These are phyloP conservation scores for cattle (Bos taurus) DNA, from an alignment of 2,113 vertebrate species.

Conservation along the genomic window ARS-UCD2.0 NC_037342.1:73636001-73636500, in stretches of 20 bases:
- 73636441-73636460: slow-evolving; percentile 61
- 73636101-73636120: too few species aligned
- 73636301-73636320: neutral
- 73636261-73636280: neutral
- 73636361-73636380: neutral
- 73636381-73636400: neutral
- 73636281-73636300: neutral
- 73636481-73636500: slow-evolving; percentile 55
- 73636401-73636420: slow-evolving; percentile 17
- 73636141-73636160: neutral
- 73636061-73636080: neutral
- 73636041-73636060: neutral
- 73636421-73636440: slow-evolving; percentile 22
- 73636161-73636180: neutral
- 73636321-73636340: neutral
- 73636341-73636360: neutral
- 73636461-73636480: slow-evolving; percentile 56
- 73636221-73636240: neutral
- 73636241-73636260: neutral
- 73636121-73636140: neutral
- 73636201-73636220: neutral
- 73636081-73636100: neutral
- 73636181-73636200: neutral
- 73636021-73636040: neutral
- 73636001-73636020: neutral